Percentiles rank a stretch among this genome's conserved stretches.
Evolutionary conservation across 2,888 invertebrate genomes (phyloP).

Genomic region (Stenchaetothrips biformis): DNA sequence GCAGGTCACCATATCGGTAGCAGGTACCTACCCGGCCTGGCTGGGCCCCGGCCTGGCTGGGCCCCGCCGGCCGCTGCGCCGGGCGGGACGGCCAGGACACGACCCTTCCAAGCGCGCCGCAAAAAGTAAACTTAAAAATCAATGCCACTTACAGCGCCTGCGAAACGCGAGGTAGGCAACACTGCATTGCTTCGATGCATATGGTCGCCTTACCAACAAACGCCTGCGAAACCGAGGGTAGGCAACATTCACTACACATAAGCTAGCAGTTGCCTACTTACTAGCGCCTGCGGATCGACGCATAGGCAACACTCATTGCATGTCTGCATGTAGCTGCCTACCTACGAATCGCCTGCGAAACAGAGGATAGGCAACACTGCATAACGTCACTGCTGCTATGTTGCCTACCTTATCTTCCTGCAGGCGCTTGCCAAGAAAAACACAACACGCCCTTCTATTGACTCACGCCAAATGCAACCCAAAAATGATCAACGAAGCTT

Average conservation of each 20-base stretch:
- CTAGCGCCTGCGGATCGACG: not conserved
- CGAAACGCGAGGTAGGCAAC: no score
- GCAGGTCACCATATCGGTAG: constrained; percentile 14
- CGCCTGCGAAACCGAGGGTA: no score
- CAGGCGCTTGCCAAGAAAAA: not conserved
- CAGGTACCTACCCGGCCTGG: constrained; percentile 1
- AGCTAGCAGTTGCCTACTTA: not conserved
- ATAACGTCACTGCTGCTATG: not conserved
- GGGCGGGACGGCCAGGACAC: no score
- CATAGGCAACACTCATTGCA: not conserved
- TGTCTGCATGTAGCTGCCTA: not conserved
- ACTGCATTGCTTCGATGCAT: no score
- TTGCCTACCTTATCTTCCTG: not conserved
- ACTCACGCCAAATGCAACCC: not conserved
- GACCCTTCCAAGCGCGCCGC: no score
- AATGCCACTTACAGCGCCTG: no score
- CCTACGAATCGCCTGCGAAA: not conserved
- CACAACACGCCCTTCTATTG: not conserved
- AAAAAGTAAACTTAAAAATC: no score
- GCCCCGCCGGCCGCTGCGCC: no score
- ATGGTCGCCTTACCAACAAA: no score
- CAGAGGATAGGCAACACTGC: not conserved
- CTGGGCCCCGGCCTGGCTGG: not conserved
- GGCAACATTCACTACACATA: not conserved
- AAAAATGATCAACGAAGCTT: not conserved